These are phyloP conservation scores for Corapipo altera DNA, from an alignment of 2,113 vertebrate genomes.

Conservation along the genomic window DNA sequence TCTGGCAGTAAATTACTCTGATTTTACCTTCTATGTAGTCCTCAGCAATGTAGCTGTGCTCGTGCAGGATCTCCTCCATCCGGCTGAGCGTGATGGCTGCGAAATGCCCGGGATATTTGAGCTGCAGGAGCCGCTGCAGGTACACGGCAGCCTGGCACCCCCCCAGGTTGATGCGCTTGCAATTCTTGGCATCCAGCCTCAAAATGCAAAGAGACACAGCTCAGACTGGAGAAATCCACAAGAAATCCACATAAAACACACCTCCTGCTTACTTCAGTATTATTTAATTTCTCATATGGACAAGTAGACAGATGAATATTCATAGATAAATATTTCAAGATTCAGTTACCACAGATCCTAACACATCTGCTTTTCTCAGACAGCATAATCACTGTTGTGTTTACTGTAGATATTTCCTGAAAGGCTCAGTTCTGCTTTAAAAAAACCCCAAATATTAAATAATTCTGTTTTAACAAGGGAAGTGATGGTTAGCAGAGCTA, in stretches of 20 bases:
- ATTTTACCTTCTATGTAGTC: constrained; percentile 87
- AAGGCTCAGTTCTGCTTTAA: neutral
- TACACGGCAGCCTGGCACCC: constrained; percentile 90
- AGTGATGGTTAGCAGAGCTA: neutral
- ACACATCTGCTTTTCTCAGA: neutral
- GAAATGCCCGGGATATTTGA: constrained; percentile 94
- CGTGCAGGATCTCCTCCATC: constrained; percentile 94
- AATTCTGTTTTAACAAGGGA: neutral
- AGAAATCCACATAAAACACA: neutral
- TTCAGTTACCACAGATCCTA: neutral
- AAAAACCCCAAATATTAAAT: neutral
- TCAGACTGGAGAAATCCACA: neutral
- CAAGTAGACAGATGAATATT: neutral
- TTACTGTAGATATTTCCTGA: neutral
- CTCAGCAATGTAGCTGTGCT: constrained; percentile 89
- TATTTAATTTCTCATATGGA: neutral
- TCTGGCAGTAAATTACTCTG: neutral
- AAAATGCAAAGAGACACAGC: neutral
- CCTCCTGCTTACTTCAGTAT: neutral
- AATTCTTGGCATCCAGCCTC: constrained; percentile 90
- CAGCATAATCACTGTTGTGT: neutral
- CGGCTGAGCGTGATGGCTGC: constrained; percentile 90
- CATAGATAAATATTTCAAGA: neutral
- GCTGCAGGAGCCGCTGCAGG: constrained; percentile 93
- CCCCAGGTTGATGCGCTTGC: constrained; percentile 92